Percentiles rank a stretch among this genome's conserved stretches.
Conservation (phyloP, 2,113 vertebrate genomes). For the Triplophysa rosa region DNA sequence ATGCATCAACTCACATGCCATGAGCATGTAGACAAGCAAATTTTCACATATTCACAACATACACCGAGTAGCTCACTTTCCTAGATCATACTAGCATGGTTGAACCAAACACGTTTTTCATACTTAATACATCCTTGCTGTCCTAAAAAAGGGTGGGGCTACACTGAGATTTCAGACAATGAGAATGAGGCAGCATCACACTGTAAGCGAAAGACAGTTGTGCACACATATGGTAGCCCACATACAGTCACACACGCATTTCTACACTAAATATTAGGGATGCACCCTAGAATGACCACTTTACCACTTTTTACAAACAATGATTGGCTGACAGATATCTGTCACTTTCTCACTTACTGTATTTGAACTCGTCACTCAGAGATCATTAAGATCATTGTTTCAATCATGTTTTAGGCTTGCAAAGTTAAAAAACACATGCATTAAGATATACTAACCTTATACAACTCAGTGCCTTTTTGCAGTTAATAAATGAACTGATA, state of each 20-base stretch:
- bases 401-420: too few species aligned
- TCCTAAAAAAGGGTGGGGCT: background rate
- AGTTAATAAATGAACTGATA: too few species aligned
- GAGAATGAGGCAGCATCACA: background rate
- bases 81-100: background rate
- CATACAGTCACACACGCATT: background rate
- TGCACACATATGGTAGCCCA: background rate
- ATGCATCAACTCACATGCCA: conserved; percentile 43
- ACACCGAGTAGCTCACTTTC: background rate
- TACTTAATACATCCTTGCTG: background rate
- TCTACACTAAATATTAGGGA: too few species aligned
- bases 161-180: background rate
- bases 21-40: background rate
- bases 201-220: background rate
- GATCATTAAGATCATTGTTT: too few species aligned
- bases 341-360: too few species aligned
- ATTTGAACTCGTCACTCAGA: too few species aligned
- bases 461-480: too few species aligned
- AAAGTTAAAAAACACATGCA: too few species aligned
- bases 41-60: background rate
- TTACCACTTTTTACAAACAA: too few species aligned
- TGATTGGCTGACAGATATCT: too few species aligned
- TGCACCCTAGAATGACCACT: too few species aligned
- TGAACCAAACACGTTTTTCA: background rate
- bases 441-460: too few species aligned